Base-by-base conservation (phyloP, 2,797 vertebrate genomes). In the Lutjanus campechanus region DNA sequence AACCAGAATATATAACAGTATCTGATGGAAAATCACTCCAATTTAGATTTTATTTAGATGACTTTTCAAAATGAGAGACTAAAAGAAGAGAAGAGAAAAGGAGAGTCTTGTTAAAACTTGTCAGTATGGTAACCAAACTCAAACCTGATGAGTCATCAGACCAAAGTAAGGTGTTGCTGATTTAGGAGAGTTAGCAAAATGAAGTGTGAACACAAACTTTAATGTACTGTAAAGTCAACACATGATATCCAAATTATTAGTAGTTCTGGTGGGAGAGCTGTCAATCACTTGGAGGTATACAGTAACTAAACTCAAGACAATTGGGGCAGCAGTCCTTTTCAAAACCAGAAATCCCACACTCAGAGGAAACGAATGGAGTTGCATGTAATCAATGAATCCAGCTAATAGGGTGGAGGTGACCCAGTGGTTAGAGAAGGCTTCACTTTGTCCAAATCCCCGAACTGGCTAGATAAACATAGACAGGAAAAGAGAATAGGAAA, bases 401-500 rank as follows among this genome's bases (percentile, higher is more conserved):
- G 40, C 29, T 46, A 72, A 76, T 15, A 73, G 62, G 36, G 22
- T 54, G 53, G 71, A 76, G 67, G 76, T 66, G 66, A 74, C 55
- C 15, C n/a, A 49, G 54, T 82, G 71, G 76, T 76, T 40, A 69
- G 43, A 83, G 43, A 47, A 63, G 29, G 16, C 13, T 60, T 69
- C 10, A 1, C 53, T 46, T 68, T 53, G 49, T 64, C 72, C 25
- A 51, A 65, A 74, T 17, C 25, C n/a, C 44, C 12, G 9, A 16
- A 65, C 55, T 49, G 44, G 25, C 76, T 83, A 62, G 43, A 77
- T 86, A 89, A 88, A 85, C 83, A 83, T 59, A 25, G 60, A 2
- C 70, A 81, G 82, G 81, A 87, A 85, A 73, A 50, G 67, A 20
- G 64, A 78, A 83, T 4, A 80, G 85, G 70, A 85, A 90, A 79